phyloP scores from a whole-genome alignment of 1,140 invertebrate species.

The Psix sp. region DNA sequence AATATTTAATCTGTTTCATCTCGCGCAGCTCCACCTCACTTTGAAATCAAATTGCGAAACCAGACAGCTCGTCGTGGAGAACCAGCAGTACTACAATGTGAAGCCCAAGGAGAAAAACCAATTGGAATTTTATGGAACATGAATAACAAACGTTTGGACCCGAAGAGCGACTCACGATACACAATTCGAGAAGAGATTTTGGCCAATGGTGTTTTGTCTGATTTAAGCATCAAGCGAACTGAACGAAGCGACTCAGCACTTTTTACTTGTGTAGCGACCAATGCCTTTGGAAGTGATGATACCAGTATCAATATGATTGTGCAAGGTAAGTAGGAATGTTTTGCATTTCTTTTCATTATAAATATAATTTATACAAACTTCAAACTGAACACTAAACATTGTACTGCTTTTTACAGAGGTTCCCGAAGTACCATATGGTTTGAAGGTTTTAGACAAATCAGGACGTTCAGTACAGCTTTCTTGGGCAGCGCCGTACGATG shows the following conservation, averaged over 20 bases:
- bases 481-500: conserved; percentile 96
- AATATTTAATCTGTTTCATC: no score
- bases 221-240: conserved; percentile 91
- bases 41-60: conserved; percentile 93
- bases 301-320: conserved; percentile 97
- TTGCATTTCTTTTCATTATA: not conserved
- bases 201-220: conserved; percentile 90
- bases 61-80: conserved; percentile 93
- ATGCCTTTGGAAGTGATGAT: conserved; percentile 96
- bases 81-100: conserved; percentile 94
- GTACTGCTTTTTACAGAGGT: conserved; percentile 87
- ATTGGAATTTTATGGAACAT: conserved; percentile 97
- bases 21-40: conserved; percentile 96
- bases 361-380: no score
- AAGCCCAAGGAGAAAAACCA: conserved; percentile 97
- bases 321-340: conserved; percentile 83
- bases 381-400: no score
- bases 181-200: conserved; percentile 94
- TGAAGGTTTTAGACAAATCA: conserved; percentile 94
- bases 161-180: conserved; percentile 91
- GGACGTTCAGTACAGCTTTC: conserved; percentile 92
- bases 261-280: conserved; percentile 96
- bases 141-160: conserved; percentile 93
- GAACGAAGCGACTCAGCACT: conserved; percentile 93
- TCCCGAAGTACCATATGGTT: conserved; percentile 92